Percentiles rank a stretch among this genome's conserved stretches.
These are phyloP conservation scores for Zaprionus tsacasi DNA, from an alignment of 1,140 invertebrate genomes.

Conservation along the genomic window DNA sequence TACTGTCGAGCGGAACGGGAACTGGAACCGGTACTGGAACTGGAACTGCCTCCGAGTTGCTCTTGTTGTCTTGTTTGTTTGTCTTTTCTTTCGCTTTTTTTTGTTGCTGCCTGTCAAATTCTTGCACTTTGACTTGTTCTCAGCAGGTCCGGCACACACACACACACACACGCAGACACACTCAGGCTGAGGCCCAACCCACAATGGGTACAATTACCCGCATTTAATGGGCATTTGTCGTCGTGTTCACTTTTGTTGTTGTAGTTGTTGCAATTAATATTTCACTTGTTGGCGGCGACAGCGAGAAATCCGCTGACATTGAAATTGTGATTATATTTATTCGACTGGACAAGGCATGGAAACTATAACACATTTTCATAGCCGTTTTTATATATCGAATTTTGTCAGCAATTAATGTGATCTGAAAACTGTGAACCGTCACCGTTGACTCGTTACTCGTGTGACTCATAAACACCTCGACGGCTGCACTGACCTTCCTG, in stretches of 20 bases:
- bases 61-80: slow-evolving; percentile 40
- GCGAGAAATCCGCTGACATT: slow-evolving; percentile 58
- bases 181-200: slow-evolving; percentile 15
- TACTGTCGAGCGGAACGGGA: slow-evolving; percentile 55
- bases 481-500: slow-evolving; percentile 47
- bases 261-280: slow-evolving; percentile 68
- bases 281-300: slow-evolving; percentile 68
- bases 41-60: slow-evolving; percentile 27
- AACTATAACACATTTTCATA: slow-evolving; percentile 42
- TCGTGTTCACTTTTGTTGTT: slow-evolving; percentile 45
- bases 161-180: slow-evolving; percentile 12
- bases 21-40: slow-evolving; percentile 20
- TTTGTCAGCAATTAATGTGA: slow-evolving; percentile 67
- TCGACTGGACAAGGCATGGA: slow-evolving; percentile 40
- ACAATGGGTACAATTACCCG: slow-evolving; percentile 69
- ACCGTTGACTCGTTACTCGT: slow-evolving; percentile 17
- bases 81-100: slow-evolving; percentile 43
- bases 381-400: slow-evolving; percentile 45
- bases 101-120: slow-evolving; percentile 67
- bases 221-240: slow-evolving; percentile 60
- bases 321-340: slow-evolving; percentile 65
- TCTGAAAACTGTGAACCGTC: background rate
- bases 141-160: slow-evolving; percentile 31
- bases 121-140: slow-evolving; percentile 71
- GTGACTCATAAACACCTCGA: slow-evolving; percentile 47